These are phyloP conservation scores for Sturmia bella DNA, from an alignment of 2,888 invertebrate genomes.

Conservation along the genomic window DNA sequence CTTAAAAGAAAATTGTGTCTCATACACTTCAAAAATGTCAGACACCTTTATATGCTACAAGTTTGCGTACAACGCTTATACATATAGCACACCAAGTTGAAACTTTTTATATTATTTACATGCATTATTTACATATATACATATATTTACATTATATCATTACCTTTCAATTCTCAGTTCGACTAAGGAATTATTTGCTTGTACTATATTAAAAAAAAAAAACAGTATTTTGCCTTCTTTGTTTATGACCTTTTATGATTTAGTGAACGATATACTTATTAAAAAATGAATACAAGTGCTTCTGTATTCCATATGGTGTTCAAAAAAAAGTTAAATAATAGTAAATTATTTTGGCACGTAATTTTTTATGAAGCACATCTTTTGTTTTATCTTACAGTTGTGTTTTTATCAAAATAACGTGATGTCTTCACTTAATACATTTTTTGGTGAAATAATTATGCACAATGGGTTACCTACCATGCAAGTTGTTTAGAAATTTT, in stretches of 20 bases:
- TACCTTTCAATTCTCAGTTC: too few species aligned
- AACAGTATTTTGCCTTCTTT: too few species aligned
- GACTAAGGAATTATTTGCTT: too few species aligned
- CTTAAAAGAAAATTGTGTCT: slow-evolving; percentile 30
- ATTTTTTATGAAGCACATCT: slow-evolving; percentile 30
- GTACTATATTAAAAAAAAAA: too few species aligned
- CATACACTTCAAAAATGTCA: not conserved
- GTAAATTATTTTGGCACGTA: slow-evolving; percentile 60
- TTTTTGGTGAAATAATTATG: not conserved
- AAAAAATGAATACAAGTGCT: not conserved
- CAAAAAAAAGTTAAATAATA: not conserved
- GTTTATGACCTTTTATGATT: too few species aligned
- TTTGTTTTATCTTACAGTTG: slow-evolving; percentile 34
- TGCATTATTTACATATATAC: too few species aligned
- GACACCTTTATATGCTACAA: not conserved
- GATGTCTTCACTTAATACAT: slow-evolving; percentile 43
- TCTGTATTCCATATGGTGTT: slow-evolving; percentile 7
- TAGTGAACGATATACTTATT: not conserved
- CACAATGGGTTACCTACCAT: not conserved
- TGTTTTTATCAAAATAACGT: slow-evolving; percentile 48
- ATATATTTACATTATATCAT: too few species aligned
- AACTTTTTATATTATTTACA: too few species aligned
- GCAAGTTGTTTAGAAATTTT: not conserved
- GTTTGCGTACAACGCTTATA: too few species aligned
- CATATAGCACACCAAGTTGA: too few species aligned